These are phyloP conservation scores for Manis crassicaudata DNA, from an alignment of 2,797 vertebrate genomes.

Conservation along the genomic window DNA sequence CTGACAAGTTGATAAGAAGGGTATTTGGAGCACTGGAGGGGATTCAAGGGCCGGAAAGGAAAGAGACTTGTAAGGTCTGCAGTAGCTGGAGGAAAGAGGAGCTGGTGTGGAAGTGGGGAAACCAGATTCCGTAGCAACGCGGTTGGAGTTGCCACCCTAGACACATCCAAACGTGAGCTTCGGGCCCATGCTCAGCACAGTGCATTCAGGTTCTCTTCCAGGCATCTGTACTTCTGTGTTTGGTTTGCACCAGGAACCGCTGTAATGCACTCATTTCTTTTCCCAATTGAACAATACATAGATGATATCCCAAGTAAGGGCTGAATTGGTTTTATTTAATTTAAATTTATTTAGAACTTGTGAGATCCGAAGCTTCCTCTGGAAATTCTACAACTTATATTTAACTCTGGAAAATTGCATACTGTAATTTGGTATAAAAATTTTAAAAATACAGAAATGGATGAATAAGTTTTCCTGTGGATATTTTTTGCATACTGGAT, in stretches of 20 bases:
- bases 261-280: neutral
- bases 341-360: slow-evolving; percentile 40
- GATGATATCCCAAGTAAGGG: neutral
- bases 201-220: neutral
- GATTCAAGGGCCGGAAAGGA: neutral
- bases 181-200: neutral
- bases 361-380: slow-evolving; percentile 30
- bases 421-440: slow-evolving; percentile 2
- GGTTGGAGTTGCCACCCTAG: accelerated
- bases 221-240: neutral
- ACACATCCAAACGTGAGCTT: accelerated
- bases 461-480: neutral
- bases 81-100: neutral
- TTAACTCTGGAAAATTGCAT: slow-evolving; percentile 2
- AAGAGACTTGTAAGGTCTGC: neutral
- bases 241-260: neutral
- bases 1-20: neutral
- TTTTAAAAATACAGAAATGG: neutral
- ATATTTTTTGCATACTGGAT: neutral
- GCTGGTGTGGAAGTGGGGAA: neutral
- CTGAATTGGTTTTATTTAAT: neutral
- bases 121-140: accelerated
- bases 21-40: neutral
- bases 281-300: neutral
- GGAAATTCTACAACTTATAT: neutral